phyloP scores from a whole-genome alignment of 2,888 invertebrate species.

The Cephus nigrinus region DNA sequence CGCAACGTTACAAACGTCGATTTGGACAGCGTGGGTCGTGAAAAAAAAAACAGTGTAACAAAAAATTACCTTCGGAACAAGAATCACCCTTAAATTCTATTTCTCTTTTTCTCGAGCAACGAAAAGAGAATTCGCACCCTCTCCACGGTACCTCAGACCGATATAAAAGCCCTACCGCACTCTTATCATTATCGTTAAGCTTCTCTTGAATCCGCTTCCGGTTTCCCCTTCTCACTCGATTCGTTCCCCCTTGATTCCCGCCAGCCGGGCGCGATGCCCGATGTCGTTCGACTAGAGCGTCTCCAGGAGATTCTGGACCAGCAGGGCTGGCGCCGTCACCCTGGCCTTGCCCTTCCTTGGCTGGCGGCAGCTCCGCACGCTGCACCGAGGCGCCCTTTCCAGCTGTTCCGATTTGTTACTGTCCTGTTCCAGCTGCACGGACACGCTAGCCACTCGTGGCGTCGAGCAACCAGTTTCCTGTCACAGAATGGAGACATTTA shows the following conservation, averaged over 20 bases:
- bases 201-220: neutral
- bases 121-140: neutral
- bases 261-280: neutral
- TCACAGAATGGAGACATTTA: conserved; percentile 34
- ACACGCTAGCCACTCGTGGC: conserved; percentile 58
- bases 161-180: neutral
- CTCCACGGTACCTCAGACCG: neutral
- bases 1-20: too few species aligned
- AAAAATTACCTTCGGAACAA: neutral
- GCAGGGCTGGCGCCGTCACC: conserved; percentile 56
- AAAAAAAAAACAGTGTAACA: too few species aligned
- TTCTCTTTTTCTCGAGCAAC: neutral
- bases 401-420: conserved; percentile 63
- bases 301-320: conserved; percentile 60
- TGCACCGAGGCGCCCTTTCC: conserved; percentile 54
- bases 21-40: neutral
- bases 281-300: conserved; percentile 50
- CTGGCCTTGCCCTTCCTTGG: conserved; percentile 50
- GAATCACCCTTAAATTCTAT: neutral
- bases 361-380: conserved; percentile 53
- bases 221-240: neutral
- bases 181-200: neutral
- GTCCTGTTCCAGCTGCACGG: conserved; percentile 61
- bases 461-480: conserved; percentile 57
- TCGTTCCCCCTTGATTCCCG: neutral